Evolutionary conservation across 1,140 invertebrate genomes (phyloP).

Genomic region (Bathynomus jamesi): DNA sequence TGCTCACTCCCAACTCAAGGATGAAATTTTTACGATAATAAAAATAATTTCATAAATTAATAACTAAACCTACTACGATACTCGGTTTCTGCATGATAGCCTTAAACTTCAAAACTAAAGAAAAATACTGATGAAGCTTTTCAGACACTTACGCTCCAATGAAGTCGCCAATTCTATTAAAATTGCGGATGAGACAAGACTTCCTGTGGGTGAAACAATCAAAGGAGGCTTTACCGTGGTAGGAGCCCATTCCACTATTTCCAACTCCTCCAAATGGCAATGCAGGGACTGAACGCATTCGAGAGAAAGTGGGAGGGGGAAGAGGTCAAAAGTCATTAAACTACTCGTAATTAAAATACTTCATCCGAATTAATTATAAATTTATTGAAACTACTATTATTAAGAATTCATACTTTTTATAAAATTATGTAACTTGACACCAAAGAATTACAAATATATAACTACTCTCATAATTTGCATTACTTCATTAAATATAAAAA

Average conservation of each 20-base stretch:
- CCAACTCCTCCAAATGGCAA: constrained; percentile 54
- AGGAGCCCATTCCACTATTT: constrained; percentile 51
- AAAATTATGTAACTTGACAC: no score
- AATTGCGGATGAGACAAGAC: constrained; percentile 43
- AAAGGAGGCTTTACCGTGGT: constrained; percentile 53
- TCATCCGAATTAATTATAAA: no score
- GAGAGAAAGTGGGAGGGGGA: no score
- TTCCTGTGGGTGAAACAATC: constrained; percentile 52
- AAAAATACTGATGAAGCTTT: not conserved
- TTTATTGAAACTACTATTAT: no score
- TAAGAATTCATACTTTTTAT: not conserved
- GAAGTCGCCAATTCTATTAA: constrained; percentile 39
- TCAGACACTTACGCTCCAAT: constrained; percentile 35
- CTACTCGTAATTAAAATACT: no score
- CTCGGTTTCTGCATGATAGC: no score
- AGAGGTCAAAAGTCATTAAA: no score
- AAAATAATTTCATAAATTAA: not conserved
- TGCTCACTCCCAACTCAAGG: no score
- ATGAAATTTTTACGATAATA: not conserved
- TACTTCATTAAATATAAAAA: no score
- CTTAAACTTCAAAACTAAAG: not conserved
- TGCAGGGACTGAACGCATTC: constrained; percentile 23
- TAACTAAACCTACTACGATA: no score
- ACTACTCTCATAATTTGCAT: no score
- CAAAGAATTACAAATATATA: no score